These are phyloP conservation scores for Geotria australis DNA, from an alignment of 2,797 vertebrate genomes.

Conservation along the genomic window DNA sequence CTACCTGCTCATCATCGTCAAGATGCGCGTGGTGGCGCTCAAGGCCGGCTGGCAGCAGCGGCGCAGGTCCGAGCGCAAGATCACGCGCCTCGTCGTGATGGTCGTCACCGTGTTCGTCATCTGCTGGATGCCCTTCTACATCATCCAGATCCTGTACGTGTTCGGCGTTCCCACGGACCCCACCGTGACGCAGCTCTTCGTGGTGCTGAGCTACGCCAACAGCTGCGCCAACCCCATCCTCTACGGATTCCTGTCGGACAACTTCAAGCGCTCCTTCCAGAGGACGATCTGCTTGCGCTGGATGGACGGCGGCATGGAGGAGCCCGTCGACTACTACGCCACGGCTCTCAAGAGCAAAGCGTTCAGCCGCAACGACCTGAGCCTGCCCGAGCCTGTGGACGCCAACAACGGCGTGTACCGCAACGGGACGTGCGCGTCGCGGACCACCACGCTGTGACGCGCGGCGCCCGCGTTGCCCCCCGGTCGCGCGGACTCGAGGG, in stretches of 20 bases:
- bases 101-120: slow-evolving; percentile 8
- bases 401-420: slow-evolving; percentile 9
- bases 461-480: too few relatives aligned
- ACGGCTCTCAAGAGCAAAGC: slow-evolving; percentile 6
- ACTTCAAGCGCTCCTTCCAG: slow-evolving; percentile 8
- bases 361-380: slow-evolving; percentile 1
- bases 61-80: slow-evolving; percentile 6
- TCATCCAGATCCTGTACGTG: slow-evolving; percentile 7
- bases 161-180: slow-evolving; percentile 7
- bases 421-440: slow-evolving; percentile 6
- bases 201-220: slow-evolving; percentile 10
- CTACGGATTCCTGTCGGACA: slow-evolving; percentile 8
- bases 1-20: slow-evolving; percentile 8
- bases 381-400: not conserved
- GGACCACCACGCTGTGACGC: slow-evolving; percentile 11
- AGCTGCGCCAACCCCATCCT: slow-evolving; percentile 10
- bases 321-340: slow-evolving; percentile 8
- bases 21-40: slow-evolving; percentile 6
- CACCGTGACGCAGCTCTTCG: slow-evolving; percentile 6
- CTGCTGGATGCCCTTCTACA: slow-evolving; percentile 9
- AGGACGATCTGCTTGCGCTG: slow-evolving; percentile 7
- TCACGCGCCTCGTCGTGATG: slow-evolving; percentile 6
- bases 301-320: slow-evolving; percentile 7
- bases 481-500: too few relatives aligned
- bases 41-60: slow-evolving; percentile 8